These are phyloP conservation scores for Rambutsinella grinnellia DNA, from an alignment of 2,888 invertebrate species.

Conservation along the genomic window DNA sequence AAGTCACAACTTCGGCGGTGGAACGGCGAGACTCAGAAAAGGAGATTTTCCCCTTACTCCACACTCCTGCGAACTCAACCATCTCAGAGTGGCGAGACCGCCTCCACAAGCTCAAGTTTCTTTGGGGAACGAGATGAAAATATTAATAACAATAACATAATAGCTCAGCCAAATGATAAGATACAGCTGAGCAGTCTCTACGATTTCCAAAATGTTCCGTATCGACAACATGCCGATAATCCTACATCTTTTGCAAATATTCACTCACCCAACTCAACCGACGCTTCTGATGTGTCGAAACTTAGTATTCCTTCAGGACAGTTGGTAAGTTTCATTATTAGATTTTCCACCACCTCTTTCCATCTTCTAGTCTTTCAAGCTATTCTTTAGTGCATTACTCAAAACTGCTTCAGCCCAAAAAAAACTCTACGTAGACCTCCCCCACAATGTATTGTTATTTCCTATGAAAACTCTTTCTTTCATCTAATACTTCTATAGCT, in stretches of 20 bases:
- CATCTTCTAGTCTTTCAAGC: too few species aligned
- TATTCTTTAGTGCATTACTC: too few species aligned
- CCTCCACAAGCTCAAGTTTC: slow-evolving; percentile 48
- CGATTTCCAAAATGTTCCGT: slow-evolving; percentile 28
- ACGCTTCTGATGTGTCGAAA: background rate
- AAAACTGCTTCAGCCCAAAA: too few species aligned
- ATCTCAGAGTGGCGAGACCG: slow-evolving; percentile 32
- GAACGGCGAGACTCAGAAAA: slow-evolving; percentile 32
- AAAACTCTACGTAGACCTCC: too few species aligned
- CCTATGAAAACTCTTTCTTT: too few species aligned
- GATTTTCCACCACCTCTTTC: too few species aligned
- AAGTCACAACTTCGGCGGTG: slow-evolving; percentile 17
- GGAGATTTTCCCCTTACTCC: slow-evolving; percentile 42
- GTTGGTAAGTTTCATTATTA: slow-evolving; percentile 26
- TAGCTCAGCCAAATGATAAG: slow-evolving; percentile 44
- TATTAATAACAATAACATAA: slow-evolving; percentile 39
- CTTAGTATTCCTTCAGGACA: background rate
- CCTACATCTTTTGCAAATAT: slow-evolving; percentile 20
- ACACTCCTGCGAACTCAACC: slow-evolving; percentile 32
- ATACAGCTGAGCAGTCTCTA: slow-evolving; percentile 43
- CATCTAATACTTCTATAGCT: too few species aligned
- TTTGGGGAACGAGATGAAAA: slow-evolving; percentile 42
- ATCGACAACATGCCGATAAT: slow-evolving; percentile 32
- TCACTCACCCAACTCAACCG: slow-evolving; percentile 16
- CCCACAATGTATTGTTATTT: too few species aligned